phyloP scores from a whole-genome alignment of 2,888 invertebrate genomes.

The Melanophora roralis region DNA sequence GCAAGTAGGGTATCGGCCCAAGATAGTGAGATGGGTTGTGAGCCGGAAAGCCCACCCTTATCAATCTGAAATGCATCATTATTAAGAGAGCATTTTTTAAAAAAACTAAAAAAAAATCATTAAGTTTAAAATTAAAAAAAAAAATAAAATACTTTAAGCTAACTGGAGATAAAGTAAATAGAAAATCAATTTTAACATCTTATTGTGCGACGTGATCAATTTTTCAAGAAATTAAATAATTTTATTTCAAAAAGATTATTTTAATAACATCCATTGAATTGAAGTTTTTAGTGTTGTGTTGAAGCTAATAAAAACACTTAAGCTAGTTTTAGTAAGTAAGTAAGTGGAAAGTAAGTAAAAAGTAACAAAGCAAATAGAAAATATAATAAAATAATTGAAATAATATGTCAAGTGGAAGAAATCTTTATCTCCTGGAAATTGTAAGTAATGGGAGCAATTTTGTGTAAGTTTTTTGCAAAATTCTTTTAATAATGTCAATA shows the following conservation, averaged over 20 bases:
- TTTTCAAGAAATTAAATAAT: conserved; percentile 42
- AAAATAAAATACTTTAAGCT: too few species aligned
- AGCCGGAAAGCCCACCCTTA: too few species aligned
- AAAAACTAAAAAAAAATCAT: too few species aligned
- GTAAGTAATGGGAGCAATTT: not conserved
- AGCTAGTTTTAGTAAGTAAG: not conserved
- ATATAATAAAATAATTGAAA: conserved; percentile 55
- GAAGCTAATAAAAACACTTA: not conserved
- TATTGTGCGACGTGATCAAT: conserved; percentile 5
- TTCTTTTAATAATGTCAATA: conserved; percentile 31
- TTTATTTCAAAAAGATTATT: conserved; percentile 47
- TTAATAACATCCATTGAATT: not conserved
- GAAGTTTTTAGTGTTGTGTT: not conserved
- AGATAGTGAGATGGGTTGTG: too few species aligned
- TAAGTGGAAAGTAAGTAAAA: too few species aligned
- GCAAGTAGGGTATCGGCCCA: too few species aligned
- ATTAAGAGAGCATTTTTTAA: too few species aligned
- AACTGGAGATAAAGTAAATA: not conserved
- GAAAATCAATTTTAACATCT: not conserved
- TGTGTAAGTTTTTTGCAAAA: not conserved
- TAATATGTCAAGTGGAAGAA: conserved; percentile 49
- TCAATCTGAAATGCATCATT: too few species aligned
- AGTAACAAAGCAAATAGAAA: conserved; percentile 6
- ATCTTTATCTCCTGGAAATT: conserved; percentile 15
- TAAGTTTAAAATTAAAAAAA: too few species aligned